These are phyloP conservation scores for Ceyx erithaca DNA, from an alignment of 2,797 vertebrate genomes.

Conservation along the genomic window DNA sequence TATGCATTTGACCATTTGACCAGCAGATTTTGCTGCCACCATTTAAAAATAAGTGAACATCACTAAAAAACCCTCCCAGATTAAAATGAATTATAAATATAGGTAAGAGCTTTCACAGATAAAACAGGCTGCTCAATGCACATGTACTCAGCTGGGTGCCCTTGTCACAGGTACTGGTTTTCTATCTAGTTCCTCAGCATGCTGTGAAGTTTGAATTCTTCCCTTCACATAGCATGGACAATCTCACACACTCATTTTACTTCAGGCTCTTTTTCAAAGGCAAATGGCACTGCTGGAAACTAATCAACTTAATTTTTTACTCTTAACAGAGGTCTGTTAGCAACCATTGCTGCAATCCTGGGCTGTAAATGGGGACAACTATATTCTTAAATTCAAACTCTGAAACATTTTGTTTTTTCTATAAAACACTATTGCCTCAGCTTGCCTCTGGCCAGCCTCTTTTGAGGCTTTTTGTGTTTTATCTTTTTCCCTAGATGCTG, in stretches of 20 bases:
- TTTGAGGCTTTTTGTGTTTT: neutral
- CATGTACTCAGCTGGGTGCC: neutral
- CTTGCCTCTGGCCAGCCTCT: neutral
- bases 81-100: neutral
- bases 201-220: slow-evolving; percentile 66
- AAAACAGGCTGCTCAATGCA: neutral
- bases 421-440: neutral
- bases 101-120: neutral
- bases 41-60: slow-evolving; percentile 6
- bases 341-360: slow-evolving; percentile 49
- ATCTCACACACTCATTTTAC: slow-evolving; percentile 40
- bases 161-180: slow-evolving; percentile 54
- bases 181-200: neutral
- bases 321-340: slow-evolving; percentile 65
- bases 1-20: neutral
- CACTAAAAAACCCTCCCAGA: neutral
- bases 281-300: slow-evolving; percentile 72
- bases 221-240: slow-evolving; percentile 56
- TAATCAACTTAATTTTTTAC: slow-evolving; percentile 73
- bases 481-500: neutral
- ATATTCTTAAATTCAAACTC: slow-evolving; percentile 14
- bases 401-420: slow-evolving; percentile 25
- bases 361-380: slow-evolving; percentile 10
- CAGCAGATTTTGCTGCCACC: neutral
- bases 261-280: slow-evolving; percentile 59